Base-by-base conservation (phyloP, 2,113 vertebrate genomes). In the Otis tarda region DNA sequence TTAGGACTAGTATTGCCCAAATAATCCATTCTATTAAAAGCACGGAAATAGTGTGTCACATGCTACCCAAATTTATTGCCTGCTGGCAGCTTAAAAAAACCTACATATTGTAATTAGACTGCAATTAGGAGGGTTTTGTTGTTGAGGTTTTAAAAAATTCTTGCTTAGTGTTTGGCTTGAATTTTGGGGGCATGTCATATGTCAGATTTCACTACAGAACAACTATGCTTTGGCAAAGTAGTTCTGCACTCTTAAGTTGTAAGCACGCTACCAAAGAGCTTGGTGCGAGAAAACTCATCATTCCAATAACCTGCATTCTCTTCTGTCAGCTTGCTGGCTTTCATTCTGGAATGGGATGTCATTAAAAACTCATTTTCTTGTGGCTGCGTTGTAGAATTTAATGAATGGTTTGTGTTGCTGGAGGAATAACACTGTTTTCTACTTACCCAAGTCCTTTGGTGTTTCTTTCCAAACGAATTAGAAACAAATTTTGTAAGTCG, bases 151-250 rank as follows among this genome's bases (percentile, higher is more conserved):
- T 73, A 27, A 30, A 31, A 43, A 49, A 31, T 87, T 64, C 24
- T 68, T 91, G 14, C 39, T 22, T 49, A 15, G 39, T 31, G 13
- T 69, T 78, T 65, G 41, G 4, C 69, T 69, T 77, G 68, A 63
- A 63, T 91, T 67, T 53, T 30, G n/a, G 31, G n/a, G 49, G 0
- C 27, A 20, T 30, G 10, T 57, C 6, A 4, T 2, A 0, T 23
- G 30, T 45, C 53, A 69, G 37, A 47, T 87, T 43, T 89, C 53
- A 30, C 14, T 25, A 71, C 61, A 45, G 39, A 75, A 63, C n/a
- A 63, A 3, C 12, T 16, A 1, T 47, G n/a, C 14, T 53, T 89
- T 57, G 74, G 60, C 56, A 49, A 61, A 52, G 65, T 37, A 30
- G 27, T 53, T 88, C 30, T 88, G 56, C 24, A 59, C 37, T 16